These are phyloP conservation scores for Psephotus haematonotus DNA, from an alignment of 2,113 vertebrate genomes.

Conservation along the genomic window DNA sequence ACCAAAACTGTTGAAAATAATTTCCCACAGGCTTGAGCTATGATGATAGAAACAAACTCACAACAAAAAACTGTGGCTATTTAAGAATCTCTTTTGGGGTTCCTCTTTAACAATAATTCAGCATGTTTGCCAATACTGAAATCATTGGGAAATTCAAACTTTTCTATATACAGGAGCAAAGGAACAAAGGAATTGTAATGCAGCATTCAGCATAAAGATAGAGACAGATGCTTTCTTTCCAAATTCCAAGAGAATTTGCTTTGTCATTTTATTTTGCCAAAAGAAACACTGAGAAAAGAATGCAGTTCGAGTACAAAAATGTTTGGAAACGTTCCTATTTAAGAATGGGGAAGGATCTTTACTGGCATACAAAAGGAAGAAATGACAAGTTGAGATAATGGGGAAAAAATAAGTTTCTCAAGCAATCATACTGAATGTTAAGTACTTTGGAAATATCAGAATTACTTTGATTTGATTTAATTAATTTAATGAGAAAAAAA, in stretches of 20 bases:
- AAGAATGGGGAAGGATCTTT: not conserved
- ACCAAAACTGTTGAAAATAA: not conserved
- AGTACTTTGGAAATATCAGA: not conserved
- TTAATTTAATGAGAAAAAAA: not conserved
- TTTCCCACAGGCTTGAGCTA: not conserved
- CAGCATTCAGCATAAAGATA: not conserved
- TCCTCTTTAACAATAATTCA: not conserved
- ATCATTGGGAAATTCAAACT: not conserved
- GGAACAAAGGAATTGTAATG: not conserved
- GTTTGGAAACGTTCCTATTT: not conserved
- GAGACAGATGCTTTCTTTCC: not conserved
- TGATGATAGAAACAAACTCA: not conserved
- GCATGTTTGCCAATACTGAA: not conserved
- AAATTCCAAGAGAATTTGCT: not conserved
- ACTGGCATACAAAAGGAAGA: not conserved
- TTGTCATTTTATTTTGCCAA: not conserved
- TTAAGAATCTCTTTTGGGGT: not conserved
- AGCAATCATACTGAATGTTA: not conserved
- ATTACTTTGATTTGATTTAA: not conserved
- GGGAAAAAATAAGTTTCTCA: not conserved
- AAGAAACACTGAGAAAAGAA: not conserved
- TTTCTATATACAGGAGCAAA: not conserved
- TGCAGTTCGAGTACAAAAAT: not conserved
- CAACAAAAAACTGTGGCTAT: not conserved
- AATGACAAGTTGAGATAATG: not conserved